phyloP scores from a whole-genome alignment of 2,888 invertebrate genomes.

The Torymus tubicola region DNA sequence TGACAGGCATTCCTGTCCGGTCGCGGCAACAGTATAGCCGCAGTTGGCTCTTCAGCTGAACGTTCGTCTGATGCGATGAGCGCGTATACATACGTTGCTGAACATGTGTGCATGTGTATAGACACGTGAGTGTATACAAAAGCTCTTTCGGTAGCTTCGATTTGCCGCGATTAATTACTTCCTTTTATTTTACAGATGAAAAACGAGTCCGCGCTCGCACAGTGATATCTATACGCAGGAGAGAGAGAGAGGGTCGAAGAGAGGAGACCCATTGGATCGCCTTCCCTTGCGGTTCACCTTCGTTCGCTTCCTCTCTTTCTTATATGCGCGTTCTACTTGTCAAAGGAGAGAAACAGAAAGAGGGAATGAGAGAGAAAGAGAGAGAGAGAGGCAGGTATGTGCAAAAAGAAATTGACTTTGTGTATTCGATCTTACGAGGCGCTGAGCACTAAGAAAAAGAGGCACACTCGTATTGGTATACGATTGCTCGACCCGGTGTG shows the following conservation, averaged over 20 bases:
- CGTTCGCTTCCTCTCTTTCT: constrained; percentile 43
- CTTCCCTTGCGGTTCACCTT: constrained; percentile 15
- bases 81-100: too few species aligned
- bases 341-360: constrained; percentile 39
- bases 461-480: constrained; percentile 2
- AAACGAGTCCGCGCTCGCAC: constrained; percentile 49
- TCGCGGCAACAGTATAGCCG: constrained; percentile 63
- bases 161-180: constrained; percentile 66
- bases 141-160: constrained; percentile 55
- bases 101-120: too few species aligned
- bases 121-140: not conserved
- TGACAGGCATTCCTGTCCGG: constrained; percentile 69
- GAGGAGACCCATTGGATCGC: constrained; percentile 4
- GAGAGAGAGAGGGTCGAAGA: constrained; percentile 14
- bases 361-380: constrained; percentile 13
- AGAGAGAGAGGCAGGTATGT: constrained; percentile 35
- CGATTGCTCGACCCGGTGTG: too few species aligned
- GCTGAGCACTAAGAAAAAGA: constrained; percentile 39
- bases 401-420: constrained; percentile 43
- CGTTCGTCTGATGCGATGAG: too few species aligned
- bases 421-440: constrained; percentile 38
- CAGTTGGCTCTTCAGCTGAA: constrained; percentile 46
- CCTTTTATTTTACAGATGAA: constrained; percentile 60
- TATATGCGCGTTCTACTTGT: constrained; percentile 20
- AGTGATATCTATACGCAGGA: constrained; percentile 45